phyloP scores from a whole-genome alignment of 2,113 vertebrate genomes.

The Charadrius vociferus region DNA sequence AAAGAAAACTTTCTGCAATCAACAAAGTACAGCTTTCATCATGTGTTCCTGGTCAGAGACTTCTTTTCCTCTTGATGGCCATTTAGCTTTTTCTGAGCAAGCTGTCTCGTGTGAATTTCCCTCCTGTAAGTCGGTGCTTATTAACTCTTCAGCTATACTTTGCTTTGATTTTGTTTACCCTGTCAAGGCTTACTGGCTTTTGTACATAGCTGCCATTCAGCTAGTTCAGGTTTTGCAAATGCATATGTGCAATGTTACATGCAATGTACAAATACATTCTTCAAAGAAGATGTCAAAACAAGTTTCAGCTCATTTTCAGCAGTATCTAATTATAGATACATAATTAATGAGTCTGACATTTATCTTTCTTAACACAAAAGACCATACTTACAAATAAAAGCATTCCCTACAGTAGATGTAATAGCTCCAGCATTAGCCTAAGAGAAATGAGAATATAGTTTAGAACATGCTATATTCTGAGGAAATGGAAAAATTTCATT shows the following conservation, averaged over 20 bases:
- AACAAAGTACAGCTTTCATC: constrained; percentile 46
- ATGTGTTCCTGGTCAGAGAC: constrained; percentile 33
- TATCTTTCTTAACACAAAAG: constrained; percentile 68
- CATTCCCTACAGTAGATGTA: constrained; percentile 1
- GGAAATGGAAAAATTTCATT: neutral
- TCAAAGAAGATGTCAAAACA: constrained; percentile 72
- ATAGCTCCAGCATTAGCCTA: neutral
- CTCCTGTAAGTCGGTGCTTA: constrained; percentile 17
- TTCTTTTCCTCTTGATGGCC: constrained; percentile 44
- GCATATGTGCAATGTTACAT: constrained; percentile 45
- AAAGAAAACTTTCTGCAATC: constrained; percentile 57
- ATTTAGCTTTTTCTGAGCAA: constrained; percentile 33
- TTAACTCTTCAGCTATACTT: constrained; percentile 16
- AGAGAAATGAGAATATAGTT: neutral
- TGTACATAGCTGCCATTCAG: constrained; percentile 46
- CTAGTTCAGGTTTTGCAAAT: constrained; percentile 54
- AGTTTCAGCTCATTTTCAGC: constrained; percentile 63
- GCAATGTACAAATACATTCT: constrained; percentile 63
- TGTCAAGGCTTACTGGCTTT: constrained; percentile 20
- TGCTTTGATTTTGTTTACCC: constrained; percentile 54
- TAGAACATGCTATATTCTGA: neutral
- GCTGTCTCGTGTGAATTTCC: constrained; percentile 7
- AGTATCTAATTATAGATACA: constrained; percentile 65
- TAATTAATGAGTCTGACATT: constrained; percentile 70
- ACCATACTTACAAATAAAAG: constrained; percentile 25